phyloP scores from a whole-genome alignment of 2,888 invertebrate species.

The Megaustenia siamemsis region DNA sequence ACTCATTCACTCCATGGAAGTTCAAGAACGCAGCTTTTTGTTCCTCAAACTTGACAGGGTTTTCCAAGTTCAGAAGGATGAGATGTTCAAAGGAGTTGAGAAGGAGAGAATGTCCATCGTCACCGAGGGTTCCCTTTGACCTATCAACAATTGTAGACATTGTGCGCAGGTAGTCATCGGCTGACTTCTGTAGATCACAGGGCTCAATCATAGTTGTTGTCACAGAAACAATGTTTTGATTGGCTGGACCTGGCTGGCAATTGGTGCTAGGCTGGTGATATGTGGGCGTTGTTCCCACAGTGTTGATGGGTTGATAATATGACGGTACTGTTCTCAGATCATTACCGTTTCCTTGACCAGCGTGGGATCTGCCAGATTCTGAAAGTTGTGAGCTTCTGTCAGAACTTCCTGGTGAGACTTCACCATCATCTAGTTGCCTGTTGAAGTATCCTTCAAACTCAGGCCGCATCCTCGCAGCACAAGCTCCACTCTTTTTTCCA shows the following conservation, averaged over 20 bases:
- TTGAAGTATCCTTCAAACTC: too few species aligned
- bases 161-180: slow-evolving; percentile 4
- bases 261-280: neutral
- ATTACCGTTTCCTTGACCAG: too few species aligned
- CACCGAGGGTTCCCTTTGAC: slow-evolving; percentile 32
- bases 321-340: too few species aligned
- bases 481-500: too few species aligned
- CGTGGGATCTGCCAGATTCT: neutral
- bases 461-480: neutral
- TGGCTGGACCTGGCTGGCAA: neutral
- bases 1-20: slow-evolving; percentile 15
- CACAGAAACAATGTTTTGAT: neutral
- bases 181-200: slow-evolving; percentile 25
- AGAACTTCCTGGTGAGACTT: neutral
- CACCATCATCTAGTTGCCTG: neutral
- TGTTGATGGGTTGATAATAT: too few species aligned
- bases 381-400: neutral
- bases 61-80: slow-evolving; percentile 37
- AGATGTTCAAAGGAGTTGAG: slow-evolving; percentile 16
- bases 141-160: neutral
- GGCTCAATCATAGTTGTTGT: slow-evolving; percentile 9
- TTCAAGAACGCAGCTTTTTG: neutral
- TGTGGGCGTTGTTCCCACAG: neutral
- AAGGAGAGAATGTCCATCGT: slow-evolving; percentile 27
- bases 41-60: slow-evolving; percentile 5